Evolutionary conservation across 2,113 vertebrate genomes (phyloP), one percentile per base, ranked within the genome.

Genomic region (Polypterus senegalus): DNA sequence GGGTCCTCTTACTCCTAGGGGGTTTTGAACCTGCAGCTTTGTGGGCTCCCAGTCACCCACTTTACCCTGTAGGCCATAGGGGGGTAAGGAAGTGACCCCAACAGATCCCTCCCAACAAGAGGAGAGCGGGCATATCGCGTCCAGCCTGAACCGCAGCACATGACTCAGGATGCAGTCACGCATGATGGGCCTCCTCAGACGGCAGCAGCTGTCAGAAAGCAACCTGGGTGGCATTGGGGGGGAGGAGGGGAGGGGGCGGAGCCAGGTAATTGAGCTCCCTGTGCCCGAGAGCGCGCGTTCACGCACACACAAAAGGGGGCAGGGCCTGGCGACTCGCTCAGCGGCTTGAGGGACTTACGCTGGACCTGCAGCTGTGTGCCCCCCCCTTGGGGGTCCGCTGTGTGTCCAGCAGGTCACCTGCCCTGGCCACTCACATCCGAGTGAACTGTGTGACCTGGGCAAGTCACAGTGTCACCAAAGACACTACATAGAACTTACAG

Each of bases 181-280:
- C 82, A 80, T 80, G 81, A 83, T 74, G 81, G 78, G 75, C 52
- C 52, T n/a, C 49, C 79, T 78, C 81, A 82, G 79, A 80, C 81
- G 77, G 80, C 82, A 86, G 84, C 84, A 85, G 83, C 82, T 86
- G 84, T 84, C 83, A 83, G 65, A 73, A 73, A 67, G 74, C 87
- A 83, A 87, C 87, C 84, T 88, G 87, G 87, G 87, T 88, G 87
- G 87, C 79, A 86, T 83, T 76, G 45, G 54, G 68, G 58, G 68
- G 59, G 65, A 67, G 62, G 66, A 66, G 67, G 70, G 71, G 73
- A 69, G 63, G 62, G 65, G 67, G 66, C 58, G 67, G 64, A 60
- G 63, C 47, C 52, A 63, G 58, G 55, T 62, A 67, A 58, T 44
- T 61, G 57, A 52, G 47, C 60, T 60, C 63, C 63, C 66, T 63